Evolutionary conservation across 2,113 vertebrate genomes (phyloP), one percentile per base, ranked within the genome.

Genomic region (Oenanthe melanoleuca): DNA sequence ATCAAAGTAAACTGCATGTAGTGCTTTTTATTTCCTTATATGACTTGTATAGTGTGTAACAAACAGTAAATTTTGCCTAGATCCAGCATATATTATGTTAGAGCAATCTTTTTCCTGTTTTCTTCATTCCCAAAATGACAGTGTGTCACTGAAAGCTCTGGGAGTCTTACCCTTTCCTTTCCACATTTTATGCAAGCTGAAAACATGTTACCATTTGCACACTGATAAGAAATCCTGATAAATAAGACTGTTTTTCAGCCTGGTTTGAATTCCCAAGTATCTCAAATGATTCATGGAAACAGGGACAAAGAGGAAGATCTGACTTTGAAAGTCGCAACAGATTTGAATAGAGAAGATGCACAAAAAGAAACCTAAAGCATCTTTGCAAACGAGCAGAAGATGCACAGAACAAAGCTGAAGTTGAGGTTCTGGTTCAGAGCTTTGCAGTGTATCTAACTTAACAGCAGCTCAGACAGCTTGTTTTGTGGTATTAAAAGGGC

Each of bases 341-440:
- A 67, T 93, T 92, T 82, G 71, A 88, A 88, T 86, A 70, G 2
- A 92, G 53, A 66, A 95, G 90, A 86, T 25, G 7, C 29, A 93
- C 28, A 42, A 47, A 70, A 89, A 91, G n/a, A 60, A 81, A 79
- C 21, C n/a, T 42, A 69, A 79, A 75, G 13, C 25, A 22, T 77
- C 33, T 88, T 89, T 89, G 75, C 40, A 73, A 86, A 26, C 8
- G 57, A 88, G 47, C 33, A 55, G 74, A 94, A n/a, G 31, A 74
- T 3, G 10, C 60, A 59, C 19, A 47, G 49, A 34, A 73, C 18
- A 90, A 55, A 90, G n/a, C 44, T 80, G 70, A 81, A 74, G 44
- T 2, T 88, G 64, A 90, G 26, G 44, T 37, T 89, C 59, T 82
- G 74, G 88, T 71, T 83, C 88, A 96, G 82, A 93, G 34, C 28